A percentile compares a stretch with the other conserved stretches of the same genome.
These are phyloP conservation scores for Parnassius glacialis DNA, from an alignment of 2,888 invertebrate genomes.

Conservation along the genomic window DNA sequence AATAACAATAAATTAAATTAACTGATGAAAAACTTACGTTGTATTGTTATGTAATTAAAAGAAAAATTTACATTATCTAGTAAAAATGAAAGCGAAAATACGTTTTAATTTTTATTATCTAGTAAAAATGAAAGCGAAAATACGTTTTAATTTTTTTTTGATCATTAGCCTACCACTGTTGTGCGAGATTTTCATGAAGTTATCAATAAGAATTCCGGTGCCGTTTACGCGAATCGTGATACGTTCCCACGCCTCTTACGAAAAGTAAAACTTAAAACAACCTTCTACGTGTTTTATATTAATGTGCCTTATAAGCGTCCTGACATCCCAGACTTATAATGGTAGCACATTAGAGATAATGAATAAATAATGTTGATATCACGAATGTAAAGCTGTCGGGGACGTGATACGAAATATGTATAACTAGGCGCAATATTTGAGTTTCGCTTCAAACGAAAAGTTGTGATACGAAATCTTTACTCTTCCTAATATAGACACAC, in stretches of 20 bases:
- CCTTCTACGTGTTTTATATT: constrained; percentile 46
- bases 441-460: constrained; percentile 8
- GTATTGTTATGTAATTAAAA: no score
- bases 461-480: constrained; percentile 12
- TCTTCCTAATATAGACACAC: constrained; percentile 4
- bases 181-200: neutral
- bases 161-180: no score
- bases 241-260: neutral
- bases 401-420: constrained; percentile 18
- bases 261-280: constrained; percentile 26
- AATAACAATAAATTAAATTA: no score
- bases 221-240: neutral
- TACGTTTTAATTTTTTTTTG: neutral
- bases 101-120: no score
- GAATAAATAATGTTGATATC: constrained; percentile 45
- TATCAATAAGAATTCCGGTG: constrained; percentile 6
- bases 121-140: no score
- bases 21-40: no score
- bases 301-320: constrained; percentile 44
- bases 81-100: no score
- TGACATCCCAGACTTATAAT: constrained; percentile 28
- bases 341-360: constrained; percentile 39
- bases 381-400: constrained; percentile 26
- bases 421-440: constrained; percentile 8
- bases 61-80: no score